Conservation (phyloP, 1,140 invertebrate genomes). For the Drosophila athabasca region DNA sequence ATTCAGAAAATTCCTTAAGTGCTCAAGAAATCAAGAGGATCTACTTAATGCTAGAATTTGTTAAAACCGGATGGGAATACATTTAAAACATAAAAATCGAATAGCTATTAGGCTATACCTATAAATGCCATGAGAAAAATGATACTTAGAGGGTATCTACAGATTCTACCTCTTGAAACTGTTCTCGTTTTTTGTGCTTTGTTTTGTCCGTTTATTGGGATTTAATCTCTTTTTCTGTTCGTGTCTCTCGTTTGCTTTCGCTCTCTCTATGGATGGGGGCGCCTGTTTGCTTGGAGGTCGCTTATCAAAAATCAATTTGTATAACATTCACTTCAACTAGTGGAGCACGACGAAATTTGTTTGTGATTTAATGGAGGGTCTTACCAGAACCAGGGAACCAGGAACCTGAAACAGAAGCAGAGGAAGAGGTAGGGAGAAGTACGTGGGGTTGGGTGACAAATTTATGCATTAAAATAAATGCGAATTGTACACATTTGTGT, state of each 20-base stretch:
- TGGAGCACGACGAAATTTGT: constrained; percentile 36
- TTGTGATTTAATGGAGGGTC: constrained; percentile 33
- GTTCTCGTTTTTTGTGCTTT: constrained; percentile 8
- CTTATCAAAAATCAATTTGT: constrained; percentile 73
- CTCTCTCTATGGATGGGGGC: constrained; percentile 2
- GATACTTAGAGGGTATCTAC: too few species aligned
- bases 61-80: too few species aligned
- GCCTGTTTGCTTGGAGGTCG: constrained; percentile 28
- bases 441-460: constrained; percentile 34
- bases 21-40: too few species aligned
- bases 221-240: constrained; percentile 46
- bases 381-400: not conserved
- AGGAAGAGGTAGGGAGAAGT: not conserved
- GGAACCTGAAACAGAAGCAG: constrained; percentile 2
- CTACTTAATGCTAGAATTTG: too few species aligned
- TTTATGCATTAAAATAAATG: constrained; percentile 71
- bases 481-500: constrained; percentile 46
- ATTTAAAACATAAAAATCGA: too few species aligned
- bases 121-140: too few species aligned
- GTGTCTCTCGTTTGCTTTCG: constrained; percentile 5
- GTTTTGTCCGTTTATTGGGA: constrained; percentile 55
- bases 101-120: too few species aligned
- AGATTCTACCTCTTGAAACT: too few species aligned
- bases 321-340: constrained; percentile 39
- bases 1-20: not conserved